Evolutionary conservation across 2,888 invertebrate species (phyloP).

Genomic region (Lepetodrilus schrolli): DNA sequence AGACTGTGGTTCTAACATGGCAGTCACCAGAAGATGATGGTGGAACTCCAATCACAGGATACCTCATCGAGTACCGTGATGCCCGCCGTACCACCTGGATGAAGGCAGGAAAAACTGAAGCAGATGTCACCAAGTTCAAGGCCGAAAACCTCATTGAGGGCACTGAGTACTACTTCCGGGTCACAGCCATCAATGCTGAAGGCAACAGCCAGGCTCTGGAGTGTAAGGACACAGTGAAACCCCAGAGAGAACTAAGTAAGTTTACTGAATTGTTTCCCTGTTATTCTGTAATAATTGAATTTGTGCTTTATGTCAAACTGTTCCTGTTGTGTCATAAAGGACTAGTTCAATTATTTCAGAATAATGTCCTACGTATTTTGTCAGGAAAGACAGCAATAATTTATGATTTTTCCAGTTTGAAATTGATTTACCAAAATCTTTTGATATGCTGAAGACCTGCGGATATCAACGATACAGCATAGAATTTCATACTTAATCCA

Average conservation of each 20-base stretch:
- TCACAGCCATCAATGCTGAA: constrained; percentile 89
- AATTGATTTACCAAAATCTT: no score
- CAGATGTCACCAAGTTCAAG: constrained; percentile 42
- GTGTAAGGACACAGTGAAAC: constrained; percentile 53
- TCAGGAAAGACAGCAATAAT: no score
- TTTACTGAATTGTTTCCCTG: no score
- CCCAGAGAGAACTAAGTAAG: constrained; percentile 56
- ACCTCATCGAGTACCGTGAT: constrained; percentile 80
- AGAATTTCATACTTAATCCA: no score
- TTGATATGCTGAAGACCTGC: no score
- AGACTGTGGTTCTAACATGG: constrained; percentile 84
- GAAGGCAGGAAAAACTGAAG: constrained; percentile 79
- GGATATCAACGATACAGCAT: no score
- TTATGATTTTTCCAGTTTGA: no score
- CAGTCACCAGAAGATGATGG: constrained; percentile 67
- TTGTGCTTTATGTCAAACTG: not conserved
- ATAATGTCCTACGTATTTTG: no score
- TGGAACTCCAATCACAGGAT: constrained; percentile 64
- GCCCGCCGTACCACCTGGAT: constrained; percentile 85
- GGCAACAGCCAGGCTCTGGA: constrained; percentile 93
- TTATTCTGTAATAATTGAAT: not conserved
- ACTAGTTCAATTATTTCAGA: not conserved
- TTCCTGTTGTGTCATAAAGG: not conserved
- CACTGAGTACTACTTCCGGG: constrained; percentile 91
- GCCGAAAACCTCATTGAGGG: constrained; percentile 77